A percentile compares a stretch with the other conserved stretches of the same genome.
phyloP scores from a whole-genome alignment of 1,140 invertebrate species.

The Drosophila simulans region DNA sequence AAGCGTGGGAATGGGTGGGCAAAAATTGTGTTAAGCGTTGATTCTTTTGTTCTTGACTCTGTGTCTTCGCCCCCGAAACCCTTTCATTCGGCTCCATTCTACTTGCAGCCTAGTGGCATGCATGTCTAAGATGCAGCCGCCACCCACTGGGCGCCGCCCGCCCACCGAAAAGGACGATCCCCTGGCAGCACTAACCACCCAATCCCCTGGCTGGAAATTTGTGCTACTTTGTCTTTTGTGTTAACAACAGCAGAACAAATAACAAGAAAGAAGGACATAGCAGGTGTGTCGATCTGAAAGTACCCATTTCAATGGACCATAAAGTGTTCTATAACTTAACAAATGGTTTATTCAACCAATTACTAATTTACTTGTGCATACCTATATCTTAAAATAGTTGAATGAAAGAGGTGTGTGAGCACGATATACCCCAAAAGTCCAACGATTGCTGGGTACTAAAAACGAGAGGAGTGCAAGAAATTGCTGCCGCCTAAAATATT shows the following conservation, averaged over 20 bases:
- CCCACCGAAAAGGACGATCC: background rate
- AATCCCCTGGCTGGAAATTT: constrained; percentile 62
- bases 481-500: constrained; percentile 63
- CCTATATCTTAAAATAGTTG: too few relatives aligned
- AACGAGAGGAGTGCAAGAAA: constrained; percentile 16
- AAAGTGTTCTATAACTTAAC: too few relatives aligned
- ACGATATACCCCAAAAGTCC: background rate
- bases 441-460: constrained; percentile 9
- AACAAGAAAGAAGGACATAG: background rate
- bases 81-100: constrained; percentile 74
- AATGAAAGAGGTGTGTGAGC: background rate
- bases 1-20: background rate
- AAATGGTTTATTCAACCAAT: too few relatives aligned
- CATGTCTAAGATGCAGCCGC: constrained; percentile 56
- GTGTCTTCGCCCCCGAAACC: constrained; percentile 36
- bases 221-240: constrained; percentile 82
- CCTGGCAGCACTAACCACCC: constrained; percentile 13
- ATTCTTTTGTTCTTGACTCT: constrained; percentile 78
- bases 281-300: background rate
- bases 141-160: background rate
- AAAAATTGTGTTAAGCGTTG: constrained; percentile 80
- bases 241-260: constrained; percentile 58
- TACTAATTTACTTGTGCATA: too few relatives aligned
- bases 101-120: constrained; percentile 69
- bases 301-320: background rate